Evolutionary conservation across 2,888 invertebrate species (phyloP).

Genomic region (Cerastis leucographa): DNA sequence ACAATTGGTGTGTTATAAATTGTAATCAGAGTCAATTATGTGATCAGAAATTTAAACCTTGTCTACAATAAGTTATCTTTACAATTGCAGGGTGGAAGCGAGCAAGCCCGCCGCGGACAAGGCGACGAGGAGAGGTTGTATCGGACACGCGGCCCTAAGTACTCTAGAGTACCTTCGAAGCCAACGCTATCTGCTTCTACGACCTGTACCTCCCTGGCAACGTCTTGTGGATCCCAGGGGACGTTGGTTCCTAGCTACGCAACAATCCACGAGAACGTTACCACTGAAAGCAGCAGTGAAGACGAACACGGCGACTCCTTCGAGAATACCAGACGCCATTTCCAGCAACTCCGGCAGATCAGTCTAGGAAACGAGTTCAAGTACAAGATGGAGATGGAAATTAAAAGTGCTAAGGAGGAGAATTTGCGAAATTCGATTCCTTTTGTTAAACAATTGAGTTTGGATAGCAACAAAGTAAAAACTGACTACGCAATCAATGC

Average conservation of each 20-base stretch:
- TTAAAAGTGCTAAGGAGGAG: constrained; percentile 91
- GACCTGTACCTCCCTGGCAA: constrained; percentile 91
- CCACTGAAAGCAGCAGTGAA: constrained; percentile 88
- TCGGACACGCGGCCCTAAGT: constrained; percentile 84
- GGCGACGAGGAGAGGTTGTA: constrained; percentile 87
- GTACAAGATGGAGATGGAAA: constrained; percentile 92
- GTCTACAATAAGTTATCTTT: constrained; percentile 58
- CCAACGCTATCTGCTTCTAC: constrained; percentile 91
- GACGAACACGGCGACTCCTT: constrained; percentile 90
- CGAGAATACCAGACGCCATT: constrained; percentile 90
- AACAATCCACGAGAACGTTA: constrained; percentile 83
- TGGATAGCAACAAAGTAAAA: constrained; percentile 91
- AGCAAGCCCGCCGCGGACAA: constrained; percentile 84
- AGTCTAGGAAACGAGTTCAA: constrained; percentile 92
- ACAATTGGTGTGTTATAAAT: constrained; percentile 69
- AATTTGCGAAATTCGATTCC: constrained; percentile 91
- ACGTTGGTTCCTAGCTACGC: constrained; percentile 86
- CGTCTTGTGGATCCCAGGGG: constrained; percentile 88
- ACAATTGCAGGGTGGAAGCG: constrained; percentile 85
- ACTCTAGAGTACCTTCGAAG: constrained; percentile 87
- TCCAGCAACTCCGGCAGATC: constrained; percentile 91
- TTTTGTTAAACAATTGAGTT: constrained; percentile 91
- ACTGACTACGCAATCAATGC: constrained; percentile 85
- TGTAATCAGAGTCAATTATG: constrained; percentile 20
- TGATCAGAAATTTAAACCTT: constrained; percentile 24